These are phyloP conservation scores for Automeris io DNA, from an alignment of 2,888 invertebrate genomes.

Conservation along the genomic window DNA sequence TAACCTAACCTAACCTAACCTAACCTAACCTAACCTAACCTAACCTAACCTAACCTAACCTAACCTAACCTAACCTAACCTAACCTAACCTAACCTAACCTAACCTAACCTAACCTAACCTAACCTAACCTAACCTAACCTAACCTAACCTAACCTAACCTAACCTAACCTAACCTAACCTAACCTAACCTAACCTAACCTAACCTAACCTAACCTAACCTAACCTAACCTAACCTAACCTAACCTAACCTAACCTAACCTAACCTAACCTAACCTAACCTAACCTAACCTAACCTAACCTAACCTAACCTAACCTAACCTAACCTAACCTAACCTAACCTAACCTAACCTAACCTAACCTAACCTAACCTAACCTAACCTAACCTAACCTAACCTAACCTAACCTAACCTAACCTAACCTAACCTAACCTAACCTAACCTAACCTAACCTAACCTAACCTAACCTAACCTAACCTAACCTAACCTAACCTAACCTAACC, in stretches of 20 bases:
- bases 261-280: conserved; percentile 18
- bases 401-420: conserved; percentile 15
- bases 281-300: conserved; percentile 18
- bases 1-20: conserved; percentile 16
- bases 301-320: conserved; percentile 15
- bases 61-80: conserved; percentile 17
- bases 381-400: conserved; percentile 16
- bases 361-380: conserved; percentile 16
- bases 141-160: conserved; percentile 16
- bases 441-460: conserved; percentile 17
- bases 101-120: conserved; percentile 18
- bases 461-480: conserved; percentile 13
- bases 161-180: conserved; percentile 15
- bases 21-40: conserved; percentile 17
- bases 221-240: conserved; percentile 16
- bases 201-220: conserved; percentile 16
- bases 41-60: conserved; percentile 16
- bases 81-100: conserved; percentile 20
- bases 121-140: conserved; percentile 20
- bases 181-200: conserved; percentile 14
- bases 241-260: conserved; percentile 16
- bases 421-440: conserved; percentile 17
- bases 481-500: conserved; percentile 12
- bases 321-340: conserved; percentile 14
- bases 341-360: conserved; percentile 15